Conservation (phyloP, 1,140 invertebrate genomes). For the Nasonia vitripennis region DNA sequence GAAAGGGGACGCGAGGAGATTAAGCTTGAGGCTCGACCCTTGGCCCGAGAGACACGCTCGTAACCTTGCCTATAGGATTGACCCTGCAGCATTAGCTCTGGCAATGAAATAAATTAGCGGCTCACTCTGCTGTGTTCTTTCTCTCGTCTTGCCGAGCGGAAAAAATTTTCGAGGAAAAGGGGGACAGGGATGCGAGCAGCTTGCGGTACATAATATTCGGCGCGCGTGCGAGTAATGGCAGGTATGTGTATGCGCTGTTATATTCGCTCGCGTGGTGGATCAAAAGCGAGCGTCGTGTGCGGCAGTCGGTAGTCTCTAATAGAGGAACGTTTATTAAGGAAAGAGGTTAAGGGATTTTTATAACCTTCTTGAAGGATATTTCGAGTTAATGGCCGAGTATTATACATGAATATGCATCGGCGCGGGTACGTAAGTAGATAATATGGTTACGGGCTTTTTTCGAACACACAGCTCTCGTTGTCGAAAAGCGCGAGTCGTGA, state of each 20-base stretch:
- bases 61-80: too few species aligned
- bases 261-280: neutral
- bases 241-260: neutral
- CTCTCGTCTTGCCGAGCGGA: too few species aligned
- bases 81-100: neutral
- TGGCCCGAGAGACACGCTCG: neutral
- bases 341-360: neutral
- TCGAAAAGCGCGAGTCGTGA: neutral
- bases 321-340: slow-evolving; percentile 3
- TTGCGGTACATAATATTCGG: slow-evolving; percentile 43
- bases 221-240: slow-evolving; percentile 41
- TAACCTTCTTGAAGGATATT: neutral
- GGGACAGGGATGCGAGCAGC: neutral
- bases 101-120: neutral
- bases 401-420: neutral
- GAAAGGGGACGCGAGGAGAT: neutral
- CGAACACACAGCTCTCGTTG: too few species aligned
- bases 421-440: too few species aligned
- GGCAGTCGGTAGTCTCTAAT: too few species aligned
- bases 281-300: neutral
- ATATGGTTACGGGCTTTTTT: too few species aligned
- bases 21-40: neutral
- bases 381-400: neutral
- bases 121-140: neutral
- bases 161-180: neutral